phyloP scores from a whole-genome alignment of 2,888 invertebrate species.

The Nemurella pictetii region DNA sequence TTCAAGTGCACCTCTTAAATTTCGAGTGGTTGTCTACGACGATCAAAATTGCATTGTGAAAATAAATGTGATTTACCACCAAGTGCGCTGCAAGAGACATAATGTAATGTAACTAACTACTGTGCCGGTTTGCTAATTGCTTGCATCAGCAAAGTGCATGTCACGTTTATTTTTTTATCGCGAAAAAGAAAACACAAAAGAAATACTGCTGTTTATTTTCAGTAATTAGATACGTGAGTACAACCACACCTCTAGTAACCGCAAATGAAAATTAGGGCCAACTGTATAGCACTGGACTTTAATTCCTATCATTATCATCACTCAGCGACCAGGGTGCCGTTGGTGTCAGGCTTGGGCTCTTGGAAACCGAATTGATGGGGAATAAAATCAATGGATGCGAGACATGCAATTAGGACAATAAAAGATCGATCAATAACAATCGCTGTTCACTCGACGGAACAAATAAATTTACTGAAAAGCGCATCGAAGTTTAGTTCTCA shows the following conservation, averaged over 20 bases:
- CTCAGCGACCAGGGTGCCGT: background rate
- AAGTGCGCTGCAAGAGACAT: background rate
- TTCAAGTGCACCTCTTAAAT: background rate
- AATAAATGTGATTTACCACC: background rate
- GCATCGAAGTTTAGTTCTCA: background rate
- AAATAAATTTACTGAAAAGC: background rate
- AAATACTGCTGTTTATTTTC: conserved; percentile 3
- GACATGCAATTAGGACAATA: background rate
- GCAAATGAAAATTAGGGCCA: background rate
- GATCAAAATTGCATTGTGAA: background rate
- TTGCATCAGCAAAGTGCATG: background rate
- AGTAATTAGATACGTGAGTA: background rate
- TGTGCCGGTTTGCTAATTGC: background rate
- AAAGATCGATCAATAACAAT: background rate
- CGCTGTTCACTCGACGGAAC: background rate
- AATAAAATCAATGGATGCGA: background rate
- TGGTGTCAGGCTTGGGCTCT: background rate
- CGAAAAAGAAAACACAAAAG: conserved; percentile 10
- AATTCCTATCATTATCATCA: background rate
- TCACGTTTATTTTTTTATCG: background rate
- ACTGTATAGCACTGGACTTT: background rate
- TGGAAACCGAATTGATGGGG: background rate
- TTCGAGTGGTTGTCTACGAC: background rate
- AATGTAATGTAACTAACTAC: background rate
- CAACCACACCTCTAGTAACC: background rate